Percentiles rank a stretch among this genome's conserved stretches.
Conservation (phyloP, 1,140 invertebrate species). For the Drosophila nikananu region DNA sequence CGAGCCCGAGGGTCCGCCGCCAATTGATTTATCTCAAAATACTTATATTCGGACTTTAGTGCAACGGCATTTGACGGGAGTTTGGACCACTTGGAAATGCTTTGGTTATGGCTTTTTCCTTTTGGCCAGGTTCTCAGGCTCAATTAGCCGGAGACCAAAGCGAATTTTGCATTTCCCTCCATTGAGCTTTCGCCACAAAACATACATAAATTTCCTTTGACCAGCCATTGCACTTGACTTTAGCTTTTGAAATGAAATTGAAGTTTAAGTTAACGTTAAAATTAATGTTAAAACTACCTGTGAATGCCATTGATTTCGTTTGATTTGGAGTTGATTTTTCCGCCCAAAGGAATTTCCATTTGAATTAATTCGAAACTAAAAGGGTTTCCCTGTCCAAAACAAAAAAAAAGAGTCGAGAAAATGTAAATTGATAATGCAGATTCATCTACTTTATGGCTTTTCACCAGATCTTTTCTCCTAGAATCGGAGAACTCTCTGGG, state of each 20-base stretch:
- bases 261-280: background rate
- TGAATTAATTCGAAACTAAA: constrained; percentile 28
- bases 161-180: constrained; percentile 37
- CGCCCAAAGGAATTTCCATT: constrained; percentile 22
- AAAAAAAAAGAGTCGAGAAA: background rate
- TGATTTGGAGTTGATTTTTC: constrained; percentile 4
- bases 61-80: constrained; percentile 12
- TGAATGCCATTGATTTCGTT: constrained; percentile 11
- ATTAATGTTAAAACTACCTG: background rate
- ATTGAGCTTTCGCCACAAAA: constrained; percentile 14
- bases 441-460: constrained; percentile 40
- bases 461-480: background rate
- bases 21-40: constrained; percentile 53
- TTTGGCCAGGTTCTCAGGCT: constrained; percentile 37
- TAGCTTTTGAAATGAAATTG: background rate
- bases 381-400: constrained; percentile 41
- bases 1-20: constrained; percentile 34
- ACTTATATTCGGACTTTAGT: constrained; percentile 23
- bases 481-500: background rate
- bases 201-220: constrained; percentile 32
- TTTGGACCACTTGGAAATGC: constrained; percentile 14
- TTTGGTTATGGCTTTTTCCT: constrained; percentile 2
- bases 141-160: constrained; percentile 31
- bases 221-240: constrained; percentile 5
- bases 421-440: constrained; percentile 53